phyloP scores from a whole-genome alignment of 2,888 invertebrate genomes.

The Carcina quercana region DNA sequence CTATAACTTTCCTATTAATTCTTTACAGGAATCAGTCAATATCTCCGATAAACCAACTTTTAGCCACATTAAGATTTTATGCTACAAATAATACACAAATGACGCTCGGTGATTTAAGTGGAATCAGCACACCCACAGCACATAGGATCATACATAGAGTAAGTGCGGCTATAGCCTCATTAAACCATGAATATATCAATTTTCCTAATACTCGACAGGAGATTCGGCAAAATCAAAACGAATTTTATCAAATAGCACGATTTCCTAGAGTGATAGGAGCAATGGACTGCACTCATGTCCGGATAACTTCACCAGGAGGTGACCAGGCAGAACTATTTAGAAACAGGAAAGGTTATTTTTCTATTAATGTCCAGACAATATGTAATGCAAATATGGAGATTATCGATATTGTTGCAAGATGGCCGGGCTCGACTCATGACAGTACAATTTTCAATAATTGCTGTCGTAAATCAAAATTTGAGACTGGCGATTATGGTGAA shows the following conservation, averaged over 20 bases:
- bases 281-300: not conserved
- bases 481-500: not conserved
- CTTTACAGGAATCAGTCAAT: no score
- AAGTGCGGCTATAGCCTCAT: no score
- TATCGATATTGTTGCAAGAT: conserved; percentile 12
- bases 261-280: not conserved
- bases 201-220: no score
- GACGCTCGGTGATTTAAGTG: no score
- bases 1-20: no score
- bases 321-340: not conserved
- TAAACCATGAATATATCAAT: no score
- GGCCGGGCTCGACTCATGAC: conserved; percentile 15
- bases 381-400: conserved; percentile 12
- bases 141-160: no score
- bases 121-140: no score
- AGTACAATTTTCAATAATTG: conserved; percentile 11
- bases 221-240: no score
- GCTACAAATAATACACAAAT: no score
- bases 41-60: no score
- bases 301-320: not conserved
- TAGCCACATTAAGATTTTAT: no score
- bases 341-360: conserved; percentile 7
- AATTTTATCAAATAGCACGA: not conserved
- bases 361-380: conserved; percentile 9
- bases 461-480: not conserved